These are phyloP conservation scores for Oriolus oriolus DNA, from an alignment of 2,113 vertebrate genomes.

Conservation along the genomic window DNA sequence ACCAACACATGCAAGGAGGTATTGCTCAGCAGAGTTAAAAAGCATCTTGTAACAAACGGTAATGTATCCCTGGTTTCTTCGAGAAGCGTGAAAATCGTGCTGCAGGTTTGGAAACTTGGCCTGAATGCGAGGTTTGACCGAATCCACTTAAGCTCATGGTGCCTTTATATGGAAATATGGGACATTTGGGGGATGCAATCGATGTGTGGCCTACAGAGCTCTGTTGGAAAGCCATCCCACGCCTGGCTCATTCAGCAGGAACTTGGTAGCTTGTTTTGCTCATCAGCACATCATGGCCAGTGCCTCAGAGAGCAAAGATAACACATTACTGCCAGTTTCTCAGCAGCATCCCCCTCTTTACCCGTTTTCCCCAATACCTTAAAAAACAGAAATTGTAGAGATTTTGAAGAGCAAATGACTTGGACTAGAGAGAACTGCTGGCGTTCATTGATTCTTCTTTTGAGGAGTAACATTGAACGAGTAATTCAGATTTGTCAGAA, in stretches of 20 bases:
- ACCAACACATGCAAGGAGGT: background rate
- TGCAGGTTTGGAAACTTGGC: background rate
- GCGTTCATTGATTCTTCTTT: background rate
- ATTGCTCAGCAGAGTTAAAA: background rate
- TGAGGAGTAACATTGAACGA: slow-evolving; percentile 6
- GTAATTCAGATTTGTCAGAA: slow-evolving; percentile 47
- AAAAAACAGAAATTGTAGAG: background rate
- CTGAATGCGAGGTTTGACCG: background rate
- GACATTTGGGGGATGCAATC: background rate
- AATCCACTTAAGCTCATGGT: background rate
- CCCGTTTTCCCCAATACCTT: background rate
- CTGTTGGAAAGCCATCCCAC: background rate
- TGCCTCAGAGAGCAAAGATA: background rate
- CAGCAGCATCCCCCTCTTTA: background rate
- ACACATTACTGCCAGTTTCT: background rate
- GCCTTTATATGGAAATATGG: background rate
- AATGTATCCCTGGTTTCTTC: background rate
- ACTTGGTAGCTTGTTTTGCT: background rate
- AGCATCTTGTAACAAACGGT: background rate
- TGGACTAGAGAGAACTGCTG: slow-evolving; percentile 3
- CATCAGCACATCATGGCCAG: background rate
- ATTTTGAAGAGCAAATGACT: slow-evolving; percentile 9
- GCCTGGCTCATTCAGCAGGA: background rate
- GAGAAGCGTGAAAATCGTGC: background rate
- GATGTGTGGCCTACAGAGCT: background rate